Evolutionary conservation across 2,888 invertebrate genomes (phyloP).

Genomic region (Eristalis intricaria): DNA sequence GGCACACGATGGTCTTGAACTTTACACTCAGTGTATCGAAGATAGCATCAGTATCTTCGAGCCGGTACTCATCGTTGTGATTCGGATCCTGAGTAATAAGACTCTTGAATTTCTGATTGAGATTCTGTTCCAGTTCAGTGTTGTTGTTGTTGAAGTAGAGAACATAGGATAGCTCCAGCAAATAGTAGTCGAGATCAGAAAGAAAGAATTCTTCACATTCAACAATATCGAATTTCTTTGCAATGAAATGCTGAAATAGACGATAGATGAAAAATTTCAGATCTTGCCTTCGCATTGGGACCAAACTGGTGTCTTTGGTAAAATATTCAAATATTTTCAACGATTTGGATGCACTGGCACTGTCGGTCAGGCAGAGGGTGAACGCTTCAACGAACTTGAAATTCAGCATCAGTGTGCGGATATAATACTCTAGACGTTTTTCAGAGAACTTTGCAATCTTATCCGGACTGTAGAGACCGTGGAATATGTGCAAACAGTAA

Average conservation of each 20-base stretch:
- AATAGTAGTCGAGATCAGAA: conserved; percentile 80
- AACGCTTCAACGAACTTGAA: conserved; percentile 81
- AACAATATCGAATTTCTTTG: conserved; percentile 78
- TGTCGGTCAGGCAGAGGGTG: conserved; percentile 78
- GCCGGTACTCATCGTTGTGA: conserved; percentile 74
- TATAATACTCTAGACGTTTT: conserved; percentile 79
- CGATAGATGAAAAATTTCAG: conserved; percentile 81
- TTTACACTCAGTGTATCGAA: conserved; percentile 80
- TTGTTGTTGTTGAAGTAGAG: conserved; percentile 81
- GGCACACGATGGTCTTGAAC: conserved; percentile 81
- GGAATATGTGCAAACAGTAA: conserved; percentile 81
- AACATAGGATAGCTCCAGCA: conserved; percentile 80
- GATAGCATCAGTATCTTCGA: conserved; percentile 80
- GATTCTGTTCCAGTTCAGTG: conserved; percentile 78
- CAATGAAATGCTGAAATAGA: conserved; percentile 79
- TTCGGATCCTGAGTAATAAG: conserved; percentile 76
- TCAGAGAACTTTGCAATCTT: conserved; percentile 78
- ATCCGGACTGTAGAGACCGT: conserved; percentile 81
- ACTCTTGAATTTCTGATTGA: conserved; percentile 79
- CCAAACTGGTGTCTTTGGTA: conserved; percentile 81
- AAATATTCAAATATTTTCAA: conserved; percentile 81
- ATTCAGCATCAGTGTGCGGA: conserved; percentile 80
- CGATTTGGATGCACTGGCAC: conserved; percentile 77
- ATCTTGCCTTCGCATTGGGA: conserved; percentile 80
- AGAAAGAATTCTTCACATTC: conserved; percentile 80